Percentiles rank a stretch among this genome's conserved stretches.
These are phyloP conservation scores for Drosophila austrosaltans DNA, from an alignment of 2,888 invertebrate species.

Conservation along the genomic window DNA sequence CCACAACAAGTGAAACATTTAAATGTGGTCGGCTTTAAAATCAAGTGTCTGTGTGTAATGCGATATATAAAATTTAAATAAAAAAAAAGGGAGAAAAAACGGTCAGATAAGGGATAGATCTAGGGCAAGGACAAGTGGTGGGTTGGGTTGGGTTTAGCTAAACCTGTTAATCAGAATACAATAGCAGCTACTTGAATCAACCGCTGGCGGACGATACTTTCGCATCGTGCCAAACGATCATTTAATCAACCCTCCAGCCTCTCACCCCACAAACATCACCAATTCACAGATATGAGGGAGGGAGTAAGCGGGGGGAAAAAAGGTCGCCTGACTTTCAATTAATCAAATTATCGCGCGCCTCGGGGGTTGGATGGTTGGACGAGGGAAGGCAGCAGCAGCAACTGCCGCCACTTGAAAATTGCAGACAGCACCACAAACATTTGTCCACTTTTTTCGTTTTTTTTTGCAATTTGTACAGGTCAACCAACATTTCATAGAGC, in stretches of 20 bases:
- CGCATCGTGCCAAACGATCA: constrained; percentile 57
- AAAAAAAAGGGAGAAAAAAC: constrained; percentile 41
- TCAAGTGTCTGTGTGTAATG: constrained; percentile 75
- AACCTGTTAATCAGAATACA: constrained; percentile 75
- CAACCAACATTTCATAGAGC: constrained; percentile 59
- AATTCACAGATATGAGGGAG: background rate
- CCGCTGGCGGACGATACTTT: constrained; percentile 24
- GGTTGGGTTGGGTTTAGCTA: constrained; percentile 53
- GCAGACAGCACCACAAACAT: constrained; percentile 63
- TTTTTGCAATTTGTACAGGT: constrained; percentile 71
- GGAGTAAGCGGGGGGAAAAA: constrained; percentile 43
- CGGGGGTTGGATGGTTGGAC: constrained; percentile 28
- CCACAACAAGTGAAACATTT: constrained; percentile 71
- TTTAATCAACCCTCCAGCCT: constrained; percentile 63
- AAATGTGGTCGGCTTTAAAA: constrained; percentile 63
- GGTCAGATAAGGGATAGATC: constrained; percentile 44
- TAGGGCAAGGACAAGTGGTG: constrained; percentile 36
- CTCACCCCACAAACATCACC: constrained; percentile 24
- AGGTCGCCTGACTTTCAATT: constrained; percentile 74
- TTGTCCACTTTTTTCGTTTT: constrained; percentile 66
- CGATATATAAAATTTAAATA: constrained; percentile 72
- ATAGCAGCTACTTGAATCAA: constrained; percentile 69
- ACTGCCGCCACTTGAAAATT: constrained; percentile 45
- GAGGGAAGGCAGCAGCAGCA: background rate
- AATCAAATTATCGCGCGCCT: constrained; percentile 73